Base-by-base conservation (phyloP, 2,888 invertebrate genomes). In the Neoscelio sp. region DNA sequence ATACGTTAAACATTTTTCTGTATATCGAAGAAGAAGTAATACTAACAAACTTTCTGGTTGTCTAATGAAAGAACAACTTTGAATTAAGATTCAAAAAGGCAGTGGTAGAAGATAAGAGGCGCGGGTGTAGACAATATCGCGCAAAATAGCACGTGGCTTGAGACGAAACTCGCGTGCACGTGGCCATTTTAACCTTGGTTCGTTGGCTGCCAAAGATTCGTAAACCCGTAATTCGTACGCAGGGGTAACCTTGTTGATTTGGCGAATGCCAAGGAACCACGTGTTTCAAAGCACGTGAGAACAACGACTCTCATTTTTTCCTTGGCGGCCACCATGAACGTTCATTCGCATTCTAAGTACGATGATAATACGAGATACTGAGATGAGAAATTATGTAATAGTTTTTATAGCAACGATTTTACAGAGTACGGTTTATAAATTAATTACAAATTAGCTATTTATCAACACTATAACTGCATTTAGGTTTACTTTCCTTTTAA, bases 231-330 rank as follows among this genome's bases (percentile, higher is more conserved):
- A 84, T 83, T 83, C 83, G 83, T 80, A 82, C 79, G 83, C 81
- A 78, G 82, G 80, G 83, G 80, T 80, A 83, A 83, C 83, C 84
- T 86, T 84, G 86, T 85, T 85, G 87, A 84, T 85, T 80, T 82
- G 85, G 84, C 84, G 84, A 84, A 85, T 82, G 87, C 86, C 87
- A 85, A 87, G 84, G 81, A 82, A 83, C 84, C 83, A 84, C 84
- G 83, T 83, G 83, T 75, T 67, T 35, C 30, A 7, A 23, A 52
- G 52, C 70, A 68, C 75, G 73, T 70, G 58, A 71, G 48, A 54
- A 65, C 65, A 46, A 68, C 67, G 44, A 40, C 50, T 46, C 26
- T 70, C 38, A 52, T 40, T 50, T 68, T 54, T 58, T 50, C n/a
- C 42, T 4, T 7, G 13, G 13, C 20, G 15, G 13, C 18, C 38